These are phyloP conservation scores for Clistopyga incitator DNA, from an alignment of 2,888 invertebrate genomes.

Conservation along the genomic window DNA sequence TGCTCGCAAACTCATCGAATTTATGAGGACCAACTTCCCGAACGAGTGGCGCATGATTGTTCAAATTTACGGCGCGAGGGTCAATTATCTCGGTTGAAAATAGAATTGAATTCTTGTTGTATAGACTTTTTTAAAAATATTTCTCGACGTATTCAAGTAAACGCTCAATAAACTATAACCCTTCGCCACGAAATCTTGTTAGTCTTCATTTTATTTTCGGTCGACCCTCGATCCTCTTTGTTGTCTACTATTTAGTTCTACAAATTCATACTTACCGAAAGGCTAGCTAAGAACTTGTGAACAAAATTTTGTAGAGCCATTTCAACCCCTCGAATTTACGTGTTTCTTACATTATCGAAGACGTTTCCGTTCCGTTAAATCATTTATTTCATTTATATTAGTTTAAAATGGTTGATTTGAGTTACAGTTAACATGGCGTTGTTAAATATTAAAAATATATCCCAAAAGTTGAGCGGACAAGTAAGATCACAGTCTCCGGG, in stretches of 20 bases:
- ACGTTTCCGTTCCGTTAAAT: background rate
- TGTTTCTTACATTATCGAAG: constrained; percentile 3
- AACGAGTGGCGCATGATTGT: constrained; percentile 85
- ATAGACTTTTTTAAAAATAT: background rate
- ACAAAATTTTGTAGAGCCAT: background rate
- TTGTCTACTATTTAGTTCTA: background rate
- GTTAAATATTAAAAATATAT: background rate
- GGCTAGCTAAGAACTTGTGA: background rate
- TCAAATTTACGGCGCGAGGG: constrained; percentile 45
- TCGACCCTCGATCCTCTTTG: background rate
- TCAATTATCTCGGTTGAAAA: constrained; percentile 4
- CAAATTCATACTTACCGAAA: background rate
- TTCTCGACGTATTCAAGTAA: constrained; percentile 10
- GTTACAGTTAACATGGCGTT: constrained; percentile 25
- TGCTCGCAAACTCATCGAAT: constrained; percentile 85
- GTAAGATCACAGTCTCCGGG: constrained; percentile 50
- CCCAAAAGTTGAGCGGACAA: constrained; percentile 20
- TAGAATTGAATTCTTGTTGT: background rate
- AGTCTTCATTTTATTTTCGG: background rate
- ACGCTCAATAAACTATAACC: constrained; percentile 19
- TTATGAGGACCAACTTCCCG: constrained; percentile 86
- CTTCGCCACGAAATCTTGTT: background rate
- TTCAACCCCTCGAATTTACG: background rate
- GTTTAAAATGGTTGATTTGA: background rate
- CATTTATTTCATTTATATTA: background rate